Base-by-base conservation (phyloP, 2,113 vertebrate species). In the Silurus meridionalis region DNA sequence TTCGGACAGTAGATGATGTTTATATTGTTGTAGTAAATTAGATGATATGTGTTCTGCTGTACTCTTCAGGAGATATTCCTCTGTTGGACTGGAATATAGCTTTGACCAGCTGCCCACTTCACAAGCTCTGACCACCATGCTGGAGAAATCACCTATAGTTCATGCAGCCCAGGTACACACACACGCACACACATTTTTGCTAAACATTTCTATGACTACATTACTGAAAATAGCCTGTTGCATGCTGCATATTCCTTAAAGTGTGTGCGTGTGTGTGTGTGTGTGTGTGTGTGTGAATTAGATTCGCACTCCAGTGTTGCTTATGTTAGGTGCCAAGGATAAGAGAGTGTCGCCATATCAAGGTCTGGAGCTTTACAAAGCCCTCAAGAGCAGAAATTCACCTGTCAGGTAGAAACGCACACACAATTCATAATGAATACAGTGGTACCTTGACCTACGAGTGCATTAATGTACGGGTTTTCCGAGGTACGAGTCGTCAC, bases 281-380 rank as follows among this genome's bases (percentile, higher is more conserved):
- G 11, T 63, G 48, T 86, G 69, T 86, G 23, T 86, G 50, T 88
- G 61, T 80, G 14, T 55, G 55, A 53, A 50, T 7, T 87, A 96
- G 96, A 94, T 97, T 75, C 92, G 25, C 84, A 92, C 94, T 0
- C 95, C 96, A 0, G 89, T 96, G 87, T 90, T 97, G 87, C 92
- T 96, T 84, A 95, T 96, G 5, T 91, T 96, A 84, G 96, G 96
- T 0, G 96, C 88, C 17, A 92, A 67, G 90, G 96, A 97, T 92
- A 92, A 90, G 25, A 91, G 95, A 0, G 95, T 97, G 88, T 95
- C 94, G 80, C 96, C 96, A 61, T 94, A 89, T 0, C 96, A 97
- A 87, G 94, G 96, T 0, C 87, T 97, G 90, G 96, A 97, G 92
- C 94, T 97, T 82, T 96, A 97, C 84, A 93, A 93, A 78, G 93